These are phyloP conservation scores for Tinamus major DNA, from an alignment of 2,797 vertebrate species.

Conservation along the genomic window DNA sequence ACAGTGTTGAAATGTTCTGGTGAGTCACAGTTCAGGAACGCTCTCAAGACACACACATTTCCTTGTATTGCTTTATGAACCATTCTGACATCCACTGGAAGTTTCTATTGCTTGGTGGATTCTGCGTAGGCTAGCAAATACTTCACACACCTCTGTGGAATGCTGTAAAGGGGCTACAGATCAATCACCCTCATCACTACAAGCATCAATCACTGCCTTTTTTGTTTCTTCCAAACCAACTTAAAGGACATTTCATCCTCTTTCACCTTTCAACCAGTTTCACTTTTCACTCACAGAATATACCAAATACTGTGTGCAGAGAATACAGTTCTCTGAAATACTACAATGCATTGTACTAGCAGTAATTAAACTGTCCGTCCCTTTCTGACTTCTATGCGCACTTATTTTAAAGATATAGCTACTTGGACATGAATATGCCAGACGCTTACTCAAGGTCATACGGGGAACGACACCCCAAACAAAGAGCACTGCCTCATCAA, in stretches of 20 bases:
- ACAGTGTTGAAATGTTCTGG: background rate
- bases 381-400: background rate
- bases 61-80: background rate
- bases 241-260: background rate
- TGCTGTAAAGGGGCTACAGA: background rate
- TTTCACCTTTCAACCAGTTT: background rate
- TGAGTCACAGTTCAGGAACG: background rate
- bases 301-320: background rate
- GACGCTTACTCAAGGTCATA: background rate
- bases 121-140: background rate
- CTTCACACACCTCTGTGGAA: accelerated
- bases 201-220: background rate
- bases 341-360: background rate
- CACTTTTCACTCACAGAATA: background rate
- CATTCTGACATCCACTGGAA: background rate
- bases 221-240: background rate
- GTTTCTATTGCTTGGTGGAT: background rate
- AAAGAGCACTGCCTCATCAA: background rate
- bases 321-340: background rate
- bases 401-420: background rate
- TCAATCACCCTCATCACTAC: accelerated
- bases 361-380: background rate
- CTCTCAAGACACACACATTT: background rate
- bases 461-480: background rate
- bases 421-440: background rate